A percentile compares a stretch with the other conserved stretches of the same genome.
These are phyloP conservation scores for Panurus biarmicus DNA, from an alignment of 2,113 vertebrate species.

Conservation along the genomic window DNA sequence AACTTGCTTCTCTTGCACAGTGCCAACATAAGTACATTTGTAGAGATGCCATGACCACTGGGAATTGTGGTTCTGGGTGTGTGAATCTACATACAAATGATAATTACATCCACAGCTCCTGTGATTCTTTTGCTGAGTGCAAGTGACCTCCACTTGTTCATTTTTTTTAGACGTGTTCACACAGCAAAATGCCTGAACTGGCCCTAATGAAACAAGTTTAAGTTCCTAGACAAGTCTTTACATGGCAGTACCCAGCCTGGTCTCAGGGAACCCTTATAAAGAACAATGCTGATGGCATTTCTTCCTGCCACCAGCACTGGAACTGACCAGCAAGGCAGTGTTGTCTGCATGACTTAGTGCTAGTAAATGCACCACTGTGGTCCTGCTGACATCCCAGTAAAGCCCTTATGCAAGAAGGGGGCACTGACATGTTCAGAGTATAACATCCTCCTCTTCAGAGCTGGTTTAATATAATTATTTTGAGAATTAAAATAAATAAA, in stretches of 20 bases:
- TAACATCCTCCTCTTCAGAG: not conserved
- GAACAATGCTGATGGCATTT: not conserved
- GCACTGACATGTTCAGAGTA: not conserved
- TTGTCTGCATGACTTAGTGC: not conserved
- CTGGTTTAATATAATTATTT: not conserved
- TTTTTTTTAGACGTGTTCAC: not conserved
- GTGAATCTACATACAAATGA: not conserved
- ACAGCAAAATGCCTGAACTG: not conserved
- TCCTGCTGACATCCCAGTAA: not conserved
- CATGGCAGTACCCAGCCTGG: not conserved
- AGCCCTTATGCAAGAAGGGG: not conserved
- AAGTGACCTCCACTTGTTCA: not conserved
- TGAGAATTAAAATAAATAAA: not conserved
- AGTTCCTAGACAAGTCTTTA: not conserved
- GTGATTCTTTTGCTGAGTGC: not conserved
- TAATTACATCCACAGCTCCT: not conserved
- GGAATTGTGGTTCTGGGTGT: not conserved
- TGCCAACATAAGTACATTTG: not conserved
- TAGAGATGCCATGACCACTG: fast-evolving
- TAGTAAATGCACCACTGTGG: not conserved
- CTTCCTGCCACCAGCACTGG: not conserved
- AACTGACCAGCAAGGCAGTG: not conserved
- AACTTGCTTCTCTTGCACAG: not conserved
- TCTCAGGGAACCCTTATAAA: not conserved
- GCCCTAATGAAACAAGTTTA: not conserved